Conservation (phyloP, 2,797 vertebrate species). For the Astyanax mexicanus region DNA sequence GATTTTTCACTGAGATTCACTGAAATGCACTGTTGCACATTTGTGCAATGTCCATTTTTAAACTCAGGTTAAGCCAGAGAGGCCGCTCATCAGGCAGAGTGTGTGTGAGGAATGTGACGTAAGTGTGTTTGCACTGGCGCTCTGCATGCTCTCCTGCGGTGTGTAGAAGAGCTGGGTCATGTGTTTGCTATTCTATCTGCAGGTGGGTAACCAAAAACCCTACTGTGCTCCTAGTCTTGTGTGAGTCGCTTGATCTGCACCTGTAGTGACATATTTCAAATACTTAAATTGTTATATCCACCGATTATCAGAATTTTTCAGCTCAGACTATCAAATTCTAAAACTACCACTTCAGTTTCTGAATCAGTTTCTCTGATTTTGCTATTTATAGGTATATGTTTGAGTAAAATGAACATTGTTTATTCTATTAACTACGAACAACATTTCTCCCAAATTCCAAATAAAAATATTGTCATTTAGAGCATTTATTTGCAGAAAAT, state of each 20-base stretch:
- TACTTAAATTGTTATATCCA: no score
- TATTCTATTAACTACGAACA: no score
- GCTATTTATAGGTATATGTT: no score
- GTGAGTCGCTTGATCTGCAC: background rate
- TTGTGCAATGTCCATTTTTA: background rate
- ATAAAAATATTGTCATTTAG: no score
- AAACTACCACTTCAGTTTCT: no score
- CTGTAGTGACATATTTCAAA: no score
- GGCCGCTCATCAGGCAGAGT: background rate
- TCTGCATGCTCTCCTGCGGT: background rate
- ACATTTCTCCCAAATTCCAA: no score
- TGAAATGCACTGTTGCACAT: background rate
- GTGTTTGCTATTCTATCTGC: background rate
- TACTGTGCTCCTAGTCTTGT: background rate
- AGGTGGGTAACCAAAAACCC: constrained; percentile 1
- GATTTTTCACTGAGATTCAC: background rate
- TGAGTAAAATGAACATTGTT: no score
- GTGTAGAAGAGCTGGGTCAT: background rate
- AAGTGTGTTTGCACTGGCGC: background rate
- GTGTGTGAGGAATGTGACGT: background rate
- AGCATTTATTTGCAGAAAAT: no score
- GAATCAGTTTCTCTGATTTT: no score
- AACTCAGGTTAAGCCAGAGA: background rate
- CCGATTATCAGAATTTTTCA: no score
- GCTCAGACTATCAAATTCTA: no score